Conservation (phyloP, 2,888 invertebrate genomes). For the Orthosia cruda region DNA sequence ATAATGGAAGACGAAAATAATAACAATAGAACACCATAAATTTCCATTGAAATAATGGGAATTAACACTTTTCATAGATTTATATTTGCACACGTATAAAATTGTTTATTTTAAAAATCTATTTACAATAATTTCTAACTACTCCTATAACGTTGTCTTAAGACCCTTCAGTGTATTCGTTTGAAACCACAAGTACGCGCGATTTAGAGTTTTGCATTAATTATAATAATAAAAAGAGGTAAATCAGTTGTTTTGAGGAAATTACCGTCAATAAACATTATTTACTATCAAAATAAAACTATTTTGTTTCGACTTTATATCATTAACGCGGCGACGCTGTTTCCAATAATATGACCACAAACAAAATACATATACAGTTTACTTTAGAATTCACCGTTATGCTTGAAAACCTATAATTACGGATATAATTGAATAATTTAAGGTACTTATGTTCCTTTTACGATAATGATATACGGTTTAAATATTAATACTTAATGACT, state of each 20-base stretch:
- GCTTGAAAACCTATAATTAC: constrained; percentile 65
- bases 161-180: constrained; percentile 79
- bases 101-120: constrained; percentile 83
- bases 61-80: constrained; percentile 74
- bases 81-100: constrained; percentile 85
- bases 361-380: constrained; percentile 44
- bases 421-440: constrained; percentile 64
- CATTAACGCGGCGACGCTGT: constrained; percentile 16
- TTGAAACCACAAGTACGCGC: constrained; percentile 68
- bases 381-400: constrained; percentile 63
- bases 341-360: constrained; percentile 16
- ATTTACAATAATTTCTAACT: constrained; percentile 87
- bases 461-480: constrained; percentile 65
- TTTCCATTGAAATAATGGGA: constrained; percentile 71
- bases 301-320: constrained; percentile 17
- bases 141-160: constrained; percentile 81
- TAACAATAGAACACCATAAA: constrained; percentile 72
- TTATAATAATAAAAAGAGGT: constrained; percentile 25
- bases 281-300: constrained; percentile 25
- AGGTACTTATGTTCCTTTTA: constrained; percentile 58
- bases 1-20: constrained; percentile 87
- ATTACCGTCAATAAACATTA: constrained; percentile 11
- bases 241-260: constrained; percentile 34
- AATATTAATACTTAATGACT: constrained; percentile 62
- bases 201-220: constrained; percentile 34